A percentile compares a stretch with the other conserved stretches of the same genome.
These are phyloP conservation scores for Poeciliopsis occidentalis DNA, from an alignment of 2,113 vertebrate genomes.

Conservation along the genomic window DNA sequence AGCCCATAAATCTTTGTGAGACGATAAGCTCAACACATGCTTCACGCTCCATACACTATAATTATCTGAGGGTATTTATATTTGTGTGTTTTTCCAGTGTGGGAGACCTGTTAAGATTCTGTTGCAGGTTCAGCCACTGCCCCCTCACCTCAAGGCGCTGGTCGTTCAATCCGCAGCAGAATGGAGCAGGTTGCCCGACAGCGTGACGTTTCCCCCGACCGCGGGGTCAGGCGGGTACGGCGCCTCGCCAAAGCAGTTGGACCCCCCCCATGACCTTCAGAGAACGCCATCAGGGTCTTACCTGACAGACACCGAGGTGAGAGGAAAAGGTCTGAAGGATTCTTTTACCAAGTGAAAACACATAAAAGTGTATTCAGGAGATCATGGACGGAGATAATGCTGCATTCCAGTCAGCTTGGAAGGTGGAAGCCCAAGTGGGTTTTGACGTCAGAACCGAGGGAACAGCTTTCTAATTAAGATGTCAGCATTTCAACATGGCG, in stretches of 20 bases:
- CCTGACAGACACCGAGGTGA: too few relatives aligned
- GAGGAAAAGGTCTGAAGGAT: too few relatives aligned
- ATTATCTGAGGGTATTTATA: conserved; percentile 40
- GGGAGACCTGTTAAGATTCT: background rate
- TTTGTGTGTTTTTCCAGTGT: conserved; percentile 7
- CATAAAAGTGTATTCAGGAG: too few relatives aligned
- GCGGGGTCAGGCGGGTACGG: background rate
- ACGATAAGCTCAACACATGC: conserved; percentile 32
- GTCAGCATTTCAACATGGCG: too few relatives aligned
- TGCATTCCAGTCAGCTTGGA: too few relatives aligned
- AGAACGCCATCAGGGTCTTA: too few relatives aligned
- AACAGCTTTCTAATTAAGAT: too few relatives aligned
- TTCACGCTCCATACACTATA: conserved; percentile 34
- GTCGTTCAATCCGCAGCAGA: conserved; percentile 28
- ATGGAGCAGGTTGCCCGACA: background rate
- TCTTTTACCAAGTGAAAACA: too few relatives aligned
- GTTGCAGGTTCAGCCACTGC: background rate
- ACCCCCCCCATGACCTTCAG: background rate
- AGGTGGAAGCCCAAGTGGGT: too few relatives aligned
- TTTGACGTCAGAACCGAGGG: too few relatives aligned
- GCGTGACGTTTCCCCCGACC: background rate
- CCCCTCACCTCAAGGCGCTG: conserved; percentile 34
- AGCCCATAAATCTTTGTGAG: conserved; percentile 44
- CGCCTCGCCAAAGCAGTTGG: background rate
- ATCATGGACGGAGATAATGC: too few relatives aligned